Conservation (phyloP, 2,797 vertebrate species). For the Siniperca undulata region DNA sequence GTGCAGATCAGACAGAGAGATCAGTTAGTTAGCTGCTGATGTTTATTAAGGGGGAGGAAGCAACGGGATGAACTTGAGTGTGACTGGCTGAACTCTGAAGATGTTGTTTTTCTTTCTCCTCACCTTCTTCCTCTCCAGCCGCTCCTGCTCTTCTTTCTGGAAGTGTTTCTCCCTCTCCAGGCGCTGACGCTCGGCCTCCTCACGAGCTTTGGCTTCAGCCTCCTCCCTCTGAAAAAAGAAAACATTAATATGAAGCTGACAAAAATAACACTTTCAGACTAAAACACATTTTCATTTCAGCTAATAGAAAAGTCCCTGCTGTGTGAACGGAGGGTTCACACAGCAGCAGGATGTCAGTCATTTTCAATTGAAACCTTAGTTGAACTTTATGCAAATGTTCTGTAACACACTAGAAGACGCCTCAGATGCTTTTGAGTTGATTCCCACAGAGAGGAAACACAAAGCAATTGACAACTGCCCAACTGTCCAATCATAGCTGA, state of each 20-base stretch:
- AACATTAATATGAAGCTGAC: not conserved
- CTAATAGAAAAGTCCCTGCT: not conserved
- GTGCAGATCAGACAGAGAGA: slow-evolving; percentile 51
- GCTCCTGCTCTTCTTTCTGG: slow-evolving; percentile 95
- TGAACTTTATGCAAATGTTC: not conserved
- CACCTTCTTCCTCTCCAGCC: slow-evolving; percentile 95
- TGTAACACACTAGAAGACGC: not conserved
- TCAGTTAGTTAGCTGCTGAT: not conserved
- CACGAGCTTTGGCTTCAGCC: slow-evolving; percentile 88
- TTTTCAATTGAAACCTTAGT: not conserved
- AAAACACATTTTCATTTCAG: not conserved
- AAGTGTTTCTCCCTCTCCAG: slow-evolving; percentile 96
- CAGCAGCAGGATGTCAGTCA: not conserved
- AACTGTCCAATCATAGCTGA: not conserved
- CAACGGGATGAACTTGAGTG: not conserved
- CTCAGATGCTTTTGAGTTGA: not conserved
- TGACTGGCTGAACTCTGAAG: slow-evolving; percentile 21
- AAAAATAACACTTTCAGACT: not conserved
- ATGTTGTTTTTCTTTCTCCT: slow-evolving; percentile 1
- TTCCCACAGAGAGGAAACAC: not conserved
- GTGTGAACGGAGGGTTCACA: not conserved
- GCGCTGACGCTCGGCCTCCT: slow-evolving; percentile 93
- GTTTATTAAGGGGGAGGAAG: not conserved
- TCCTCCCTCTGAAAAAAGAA: slow-evolving; percentile 88
- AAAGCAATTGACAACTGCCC: not conserved